These are phyloP conservation scores for Clarias fuscus DNA, from an alignment of 2,797 vertebrate genomes.

Conservation along the genomic window DNA sequence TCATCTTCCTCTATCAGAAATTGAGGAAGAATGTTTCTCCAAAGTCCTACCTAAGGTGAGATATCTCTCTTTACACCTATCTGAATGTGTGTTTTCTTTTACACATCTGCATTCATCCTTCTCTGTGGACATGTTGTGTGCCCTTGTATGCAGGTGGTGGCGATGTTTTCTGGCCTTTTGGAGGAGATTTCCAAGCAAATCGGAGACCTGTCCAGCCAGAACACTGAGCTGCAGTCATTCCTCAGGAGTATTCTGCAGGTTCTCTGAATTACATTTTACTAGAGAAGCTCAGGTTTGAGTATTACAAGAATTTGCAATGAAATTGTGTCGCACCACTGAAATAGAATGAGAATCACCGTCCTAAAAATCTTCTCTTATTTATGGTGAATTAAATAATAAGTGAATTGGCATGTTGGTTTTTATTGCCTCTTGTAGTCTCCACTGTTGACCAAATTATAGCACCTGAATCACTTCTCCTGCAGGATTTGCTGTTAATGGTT, in stretches of 20 bases:
- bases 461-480: slow-evolving; percentile 17
- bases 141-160: slow-evolving; percentile 73
- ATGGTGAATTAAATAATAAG: background rate
- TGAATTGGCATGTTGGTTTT: background rate
- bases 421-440: background rate
- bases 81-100: background rate
- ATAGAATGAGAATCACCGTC: background rate
- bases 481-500: background rate
- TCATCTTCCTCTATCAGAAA: slow-evolving; percentile 79
- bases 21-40: slow-evolving; percentile 86
- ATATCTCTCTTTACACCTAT: background rate
- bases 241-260: slow-evolving; percentile 86
- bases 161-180: slow-evolving; percentile 83
- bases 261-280: background rate
- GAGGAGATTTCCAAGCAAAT: slow-evolving; percentile 81
- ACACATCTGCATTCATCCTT: background rate
- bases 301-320: background rate
- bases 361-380: background rate
- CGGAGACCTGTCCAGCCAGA: slow-evolving; percentile 83
- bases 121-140: background rate
- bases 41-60: slow-evolving; percentile 89
- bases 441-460: background rate
- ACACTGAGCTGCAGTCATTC: slow-evolving; percentile 76
- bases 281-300: background rate
- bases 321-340: background rate